Evolutionary conservation across 2,888 invertebrate genomes (phyloP), one percentile per base, ranked within the genome.

Genomic region (Stegophylla sp.): DNA sequence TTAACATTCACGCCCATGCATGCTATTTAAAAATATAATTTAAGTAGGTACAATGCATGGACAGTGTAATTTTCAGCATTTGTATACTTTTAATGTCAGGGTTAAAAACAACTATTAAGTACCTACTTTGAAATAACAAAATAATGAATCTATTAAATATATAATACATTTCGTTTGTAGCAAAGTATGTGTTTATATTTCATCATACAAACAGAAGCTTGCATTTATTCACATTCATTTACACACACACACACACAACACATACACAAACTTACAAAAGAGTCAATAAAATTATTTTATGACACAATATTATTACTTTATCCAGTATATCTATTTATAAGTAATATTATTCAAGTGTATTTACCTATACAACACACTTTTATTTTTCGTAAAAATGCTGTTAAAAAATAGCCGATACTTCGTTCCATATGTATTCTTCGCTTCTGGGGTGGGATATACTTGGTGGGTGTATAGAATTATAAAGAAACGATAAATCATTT

Each of bases 1-100:
- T 75, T 75, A 26, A 34, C 13, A 51, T 75, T 41, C 75, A 75
- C 75, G 64, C 75, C 75, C 75, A 64, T 74, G 17, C 10, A 28
- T 51, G 63, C 64, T 63, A 48, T 74, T 73, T 45, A 13, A 45
- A 63, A 63, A 34, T 28, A 34, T 63, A 74, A 63, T 75, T 75
- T 64, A 53, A 41, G 51, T 23, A 75, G 23, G 51, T 23, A 75
- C 64, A 75, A 75, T 64, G 41, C 48, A 23, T 28, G 51, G 15
- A n/a, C 41, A 17, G 48, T 74, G 23, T 75, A 53, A 75, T 64
- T 73, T 51, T 63, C 51, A 15, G 51, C 12, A 23, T 63, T 73
- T 59, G 59, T 59, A 75, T 64, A 64, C 64, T 75, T 74, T 34
- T 53, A 75, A 51, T 64, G 64, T 64, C 51, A 64, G 41, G 23